These are phyloP conservation scores for Drosophila eugracilis DNA, from an alignment of 1,140 invertebrate genomes.

Conservation along the genomic window DNA sequence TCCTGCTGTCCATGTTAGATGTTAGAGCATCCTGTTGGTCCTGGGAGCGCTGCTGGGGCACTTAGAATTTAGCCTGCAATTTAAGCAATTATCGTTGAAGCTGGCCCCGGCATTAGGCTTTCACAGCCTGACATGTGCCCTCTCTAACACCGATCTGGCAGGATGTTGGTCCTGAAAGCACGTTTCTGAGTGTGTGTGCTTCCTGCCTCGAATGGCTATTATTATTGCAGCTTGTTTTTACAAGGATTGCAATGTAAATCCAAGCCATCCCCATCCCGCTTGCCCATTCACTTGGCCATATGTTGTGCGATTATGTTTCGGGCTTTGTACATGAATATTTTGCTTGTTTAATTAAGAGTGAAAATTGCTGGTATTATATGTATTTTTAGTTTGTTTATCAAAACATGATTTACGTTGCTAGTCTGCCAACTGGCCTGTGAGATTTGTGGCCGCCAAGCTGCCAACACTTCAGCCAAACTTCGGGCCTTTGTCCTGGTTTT, in stretches of 20 bases:
- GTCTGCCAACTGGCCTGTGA: conserved; percentile 12
- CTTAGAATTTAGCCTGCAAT: conserved; percentile 64
- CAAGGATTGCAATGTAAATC: conserved; percentile 43
- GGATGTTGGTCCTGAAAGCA: conserved; percentile 35
- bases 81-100: conserved; percentile 69
- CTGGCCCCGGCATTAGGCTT: conserved; percentile 56
- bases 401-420: conserved; percentile 15
- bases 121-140: conserved; percentile 60
- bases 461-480: conserved; percentile 14
- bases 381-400: conserved; percentile 39
- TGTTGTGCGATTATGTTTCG: conserved; percentile 14
- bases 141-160: conserved; percentile 12
- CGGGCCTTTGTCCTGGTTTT: conserved; percentile 7
- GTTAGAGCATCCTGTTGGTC: conserved; percentile 24
- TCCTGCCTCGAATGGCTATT: conserved; percentile 40
- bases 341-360: conserved; percentile 39
- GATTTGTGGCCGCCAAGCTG: conserved; percentile 26
- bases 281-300: conserved; percentile 24
- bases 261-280: conserved; percentile 1
- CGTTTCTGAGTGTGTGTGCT: conserved; percentile 23
- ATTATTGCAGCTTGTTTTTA: conserved; percentile 55
- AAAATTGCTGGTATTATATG: conserved; percentile 41
- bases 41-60: conserved; percentile 29
- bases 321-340: conserved; percentile 29
- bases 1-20: conserved; percentile 38